Percentiles rank a stretch among this genome's conserved stretches.
Conservation (phyloP, 1,140 invertebrate species). For the Drosophila cardini region DNA sequence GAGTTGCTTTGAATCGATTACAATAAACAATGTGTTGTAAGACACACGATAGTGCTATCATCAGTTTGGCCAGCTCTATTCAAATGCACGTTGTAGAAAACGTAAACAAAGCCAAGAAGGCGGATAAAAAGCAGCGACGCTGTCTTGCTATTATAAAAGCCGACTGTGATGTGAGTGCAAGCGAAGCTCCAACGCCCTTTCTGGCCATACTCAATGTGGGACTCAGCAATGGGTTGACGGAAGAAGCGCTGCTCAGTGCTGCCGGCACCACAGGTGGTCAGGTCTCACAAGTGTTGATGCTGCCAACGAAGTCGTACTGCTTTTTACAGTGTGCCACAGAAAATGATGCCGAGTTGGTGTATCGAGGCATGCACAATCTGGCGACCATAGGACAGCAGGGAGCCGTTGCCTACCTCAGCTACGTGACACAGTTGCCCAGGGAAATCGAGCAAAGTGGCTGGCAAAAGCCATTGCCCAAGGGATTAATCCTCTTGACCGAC, state of each 20-base stretch:
- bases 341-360: constrained; percentile 86
- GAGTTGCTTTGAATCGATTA: too few species aligned
- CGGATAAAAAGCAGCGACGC: constrained; percentile 69
- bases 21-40: too few species aligned
- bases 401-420: constrained; percentile 88
- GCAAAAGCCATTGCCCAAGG: constrained; percentile 86
- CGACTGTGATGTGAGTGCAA: constrained; percentile 72
- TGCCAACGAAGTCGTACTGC: constrained; percentile 90
- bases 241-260: constrained; percentile 86
- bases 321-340: constrained; percentile 87
- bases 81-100: constrained; percentile 65
- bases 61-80: background rate
- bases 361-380: constrained; percentile 86
- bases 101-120: constrained; percentile 72
- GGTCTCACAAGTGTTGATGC: constrained; percentile 87
- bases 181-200: constrained; percentile 50
- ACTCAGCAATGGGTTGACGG: constrained; percentile 89
- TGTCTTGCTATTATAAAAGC: constrained; percentile 71
- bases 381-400: constrained; percentile 86
- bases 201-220: constrained; percentile 88
- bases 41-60: too few species aligned
- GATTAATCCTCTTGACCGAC: constrained; percentile 90
- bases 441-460: constrained; percentile 61
- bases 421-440: constrained; percentile 63
- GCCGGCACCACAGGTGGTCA: constrained; percentile 85